phyloP scores from a whole-genome alignment of 2,888 invertebrate species.

The Sphecodes monilicornis region DNA sequence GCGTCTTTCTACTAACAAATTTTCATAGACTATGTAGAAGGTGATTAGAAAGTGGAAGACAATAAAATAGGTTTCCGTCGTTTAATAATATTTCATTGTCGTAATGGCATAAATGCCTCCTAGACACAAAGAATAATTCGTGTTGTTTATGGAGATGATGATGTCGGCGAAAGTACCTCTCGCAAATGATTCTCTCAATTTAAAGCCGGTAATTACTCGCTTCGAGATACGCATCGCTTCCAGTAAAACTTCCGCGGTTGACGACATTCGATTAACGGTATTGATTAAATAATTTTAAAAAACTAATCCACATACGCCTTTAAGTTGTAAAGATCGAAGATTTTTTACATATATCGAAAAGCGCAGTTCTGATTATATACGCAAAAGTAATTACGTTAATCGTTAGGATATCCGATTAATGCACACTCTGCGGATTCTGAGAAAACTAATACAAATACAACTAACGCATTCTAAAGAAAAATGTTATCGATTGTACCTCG shows the following conservation, averaged over 20 bases:
- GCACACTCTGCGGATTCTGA: too few species aligned
- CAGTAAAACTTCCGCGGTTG: neutral
- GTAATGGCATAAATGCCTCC: neutral
- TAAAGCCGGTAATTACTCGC: constrained; percentile 1
- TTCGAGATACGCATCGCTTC: neutral
- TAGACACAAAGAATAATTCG: neutral
- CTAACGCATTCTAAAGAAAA: too few species aligned
- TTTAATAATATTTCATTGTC: constrained; percentile 1
- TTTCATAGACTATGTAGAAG: neutral
- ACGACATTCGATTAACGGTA: neutral
- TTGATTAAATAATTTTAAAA: neutral
- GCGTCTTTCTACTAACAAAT: neutral
- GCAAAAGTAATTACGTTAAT: too few species aligned
- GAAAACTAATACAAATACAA: too few species aligned
- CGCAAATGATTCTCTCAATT: constrained; percentile 5
- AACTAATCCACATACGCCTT: too few species aligned
- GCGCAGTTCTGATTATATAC: neutral
- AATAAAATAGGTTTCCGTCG: neutral
- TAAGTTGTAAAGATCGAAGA: neutral
- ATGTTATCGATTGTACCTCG: too few species aligned
- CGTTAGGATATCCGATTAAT: too few species aligned
- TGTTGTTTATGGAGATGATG: neutral
- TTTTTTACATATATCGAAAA: neutral
- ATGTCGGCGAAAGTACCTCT: neutral
- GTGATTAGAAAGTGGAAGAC: neutral